Base-by-base conservation (phyloP, 2,888 invertebrate genomes). In the Stenchaetothrips biformis region DNA sequence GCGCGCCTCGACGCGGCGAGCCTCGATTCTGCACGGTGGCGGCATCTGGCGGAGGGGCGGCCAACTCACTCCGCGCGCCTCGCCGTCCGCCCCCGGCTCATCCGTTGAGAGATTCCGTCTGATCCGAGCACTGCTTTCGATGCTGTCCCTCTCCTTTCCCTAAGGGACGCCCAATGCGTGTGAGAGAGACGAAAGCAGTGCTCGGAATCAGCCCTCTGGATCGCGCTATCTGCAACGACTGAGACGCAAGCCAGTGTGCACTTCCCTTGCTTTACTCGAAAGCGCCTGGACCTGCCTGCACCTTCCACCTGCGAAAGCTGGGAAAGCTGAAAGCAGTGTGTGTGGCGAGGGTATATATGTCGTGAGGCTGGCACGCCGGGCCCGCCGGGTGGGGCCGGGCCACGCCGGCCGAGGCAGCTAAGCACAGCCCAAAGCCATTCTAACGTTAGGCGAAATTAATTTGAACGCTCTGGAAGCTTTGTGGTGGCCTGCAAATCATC, bases 401-500 rank as follows among this genome's bases (percentile, higher is more conserved):
- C 67, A 67, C 21, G 9, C 67, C 67, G 21, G 18, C 21, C n/a
- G 37, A 37, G 37, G 21, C 21, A 74, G 67, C 67, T 74, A 74
- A 74, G 67, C 67, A 25, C 67, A 74, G 67, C 67, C 67, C 67
- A 74, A 74, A 74, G 67, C 67, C 67, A 74, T 74, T 74, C 67
- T 74, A 74, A 74, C 67, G 37, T 37, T 37, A 37, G 67, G 67
- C 67, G 67, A 74, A 74, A 74, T 74, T 74, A 74, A 74, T 74
- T 74, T 74, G 67, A 74, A 74, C 67, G 67, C 67, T 74, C 67
- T 74, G 67, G 67, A 74, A 74, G 67, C 67, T 74, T 74, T 74
- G 67, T 74, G 67, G 67, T 25, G 67, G 67, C 67, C 67, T 74
- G 67, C 67, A 74, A 74, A 74, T 74, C 67, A 74, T 74, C 67